Evolutionary conservation across 2,797 vertebrate genomes (phyloP).

Genomic region (Ctenochaetus hawaiiensis): DNA sequence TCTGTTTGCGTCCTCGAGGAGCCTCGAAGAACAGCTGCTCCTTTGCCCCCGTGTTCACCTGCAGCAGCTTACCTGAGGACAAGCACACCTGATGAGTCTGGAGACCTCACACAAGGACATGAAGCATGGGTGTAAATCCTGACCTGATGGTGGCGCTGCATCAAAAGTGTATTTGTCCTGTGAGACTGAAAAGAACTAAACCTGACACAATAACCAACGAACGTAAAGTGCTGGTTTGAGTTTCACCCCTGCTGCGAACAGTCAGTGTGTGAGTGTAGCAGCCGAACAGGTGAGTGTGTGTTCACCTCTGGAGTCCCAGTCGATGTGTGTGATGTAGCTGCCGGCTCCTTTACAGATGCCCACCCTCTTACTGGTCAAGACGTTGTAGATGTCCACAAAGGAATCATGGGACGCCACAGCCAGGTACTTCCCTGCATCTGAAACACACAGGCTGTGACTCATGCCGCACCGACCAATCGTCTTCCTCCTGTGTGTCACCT

Average conservation of each 20-base stretch:
- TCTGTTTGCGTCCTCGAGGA: conserved; percentile 92
- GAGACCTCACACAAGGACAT: too few relatives aligned
- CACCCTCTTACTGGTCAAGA: conserved; percentile 94
- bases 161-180: too few relatives aligned
- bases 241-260: too few relatives aligned
- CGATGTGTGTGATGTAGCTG: conserved; percentile 95
- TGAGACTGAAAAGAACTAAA: too few relatives aligned
- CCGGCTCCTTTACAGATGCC: conserved; percentile 95
- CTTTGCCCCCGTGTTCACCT: conserved; percentile 97
- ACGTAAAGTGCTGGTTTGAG: too few relatives aligned
- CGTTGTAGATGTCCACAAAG: conserved; percentile 97
- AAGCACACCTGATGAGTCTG: neutral
- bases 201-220: too few relatives aligned
- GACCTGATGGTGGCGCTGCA: too few relatives aligned
- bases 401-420: conserved; percentile 96
- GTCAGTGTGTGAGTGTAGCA: too few relatives aligned
- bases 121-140: too few relatives aligned
- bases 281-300: neutral
- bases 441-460: neutral
- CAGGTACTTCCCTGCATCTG: conserved; percentile 95
- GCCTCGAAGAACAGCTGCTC: conserved; percentile 97
- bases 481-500: neutral
- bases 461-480: too few relatives aligned
- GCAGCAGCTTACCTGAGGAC: conserved; percentile 91
- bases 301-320: conserved; percentile 95